phyloP scores from a whole-genome alignment of 1,140 invertebrate species.

The Drosophila ercepeae region DNA sequence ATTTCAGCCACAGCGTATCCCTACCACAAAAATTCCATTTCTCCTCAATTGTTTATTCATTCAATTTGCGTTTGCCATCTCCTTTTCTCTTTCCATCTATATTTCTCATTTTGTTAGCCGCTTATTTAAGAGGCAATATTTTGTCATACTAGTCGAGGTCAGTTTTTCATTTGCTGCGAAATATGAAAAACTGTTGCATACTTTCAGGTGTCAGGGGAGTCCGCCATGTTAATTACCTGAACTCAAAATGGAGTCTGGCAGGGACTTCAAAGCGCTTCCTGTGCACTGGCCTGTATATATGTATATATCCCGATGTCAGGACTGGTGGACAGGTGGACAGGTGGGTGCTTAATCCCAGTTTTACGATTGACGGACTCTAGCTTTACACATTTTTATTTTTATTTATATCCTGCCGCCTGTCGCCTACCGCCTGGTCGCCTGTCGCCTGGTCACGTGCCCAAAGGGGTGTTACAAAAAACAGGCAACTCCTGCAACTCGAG shows the following conservation, averaged over 20 bases:
- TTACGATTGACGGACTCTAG: conserved; percentile 4
- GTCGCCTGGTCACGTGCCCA: conserved; percentile 33
- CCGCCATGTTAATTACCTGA: conserved; percentile 22
- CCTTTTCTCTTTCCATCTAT: background rate
- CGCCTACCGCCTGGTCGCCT: no score
- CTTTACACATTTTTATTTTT: conserved; percentile 18
- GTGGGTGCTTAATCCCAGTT: conserved; percentile 9
- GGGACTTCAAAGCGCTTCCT: conserved; percentile 24
- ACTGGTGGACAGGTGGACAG: background rate
- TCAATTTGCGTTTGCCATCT: conserved; percentile 39
- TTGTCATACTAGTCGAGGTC: background rate
- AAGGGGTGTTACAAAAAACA: background rate
- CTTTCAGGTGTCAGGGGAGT: conserved; percentile 23
- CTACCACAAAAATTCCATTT: background rate
- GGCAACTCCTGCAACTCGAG: background rate
- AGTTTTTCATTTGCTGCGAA: background rate
- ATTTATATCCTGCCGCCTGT: conserved; percentile 22
- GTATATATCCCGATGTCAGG: no score
- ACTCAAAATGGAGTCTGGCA: background rate
- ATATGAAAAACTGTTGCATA: conserved; percentile 24
- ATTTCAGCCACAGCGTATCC: background rate
- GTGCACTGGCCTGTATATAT: conserved; percentile 3
- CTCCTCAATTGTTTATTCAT: conserved; percentile 34
- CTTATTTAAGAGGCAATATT: background rate
- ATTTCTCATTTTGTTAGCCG: background rate